Conservation (phyloP, 2,797 vertebrate species). For the Craterocephalus amniculus region DNA sequence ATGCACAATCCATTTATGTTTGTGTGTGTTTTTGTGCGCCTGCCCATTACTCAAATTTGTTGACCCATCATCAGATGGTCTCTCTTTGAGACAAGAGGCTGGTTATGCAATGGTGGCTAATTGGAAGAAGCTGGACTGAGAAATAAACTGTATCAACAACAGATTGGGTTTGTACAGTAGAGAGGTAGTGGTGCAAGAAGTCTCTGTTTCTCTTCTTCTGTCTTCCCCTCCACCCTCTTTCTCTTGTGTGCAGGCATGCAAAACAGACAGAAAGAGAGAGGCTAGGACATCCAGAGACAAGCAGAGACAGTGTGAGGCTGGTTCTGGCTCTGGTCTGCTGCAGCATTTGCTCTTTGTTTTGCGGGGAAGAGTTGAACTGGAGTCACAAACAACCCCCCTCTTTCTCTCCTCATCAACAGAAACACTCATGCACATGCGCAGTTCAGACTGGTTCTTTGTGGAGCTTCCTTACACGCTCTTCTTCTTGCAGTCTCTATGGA, state of each 20-base stretch:
- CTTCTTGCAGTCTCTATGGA: constrained; percentile 38
- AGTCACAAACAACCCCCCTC: constrained; percentile 67
- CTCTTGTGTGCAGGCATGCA: constrained; percentile 47
- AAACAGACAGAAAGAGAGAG: constrained; percentile 21
- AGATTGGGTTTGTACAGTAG: constrained; percentile 44
- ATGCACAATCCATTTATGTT: constrained; percentile 39
- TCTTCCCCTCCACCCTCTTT: constrained; percentile 16
- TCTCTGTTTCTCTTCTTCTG: constrained; percentile 21
- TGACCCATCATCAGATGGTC: constrained; percentile 25
- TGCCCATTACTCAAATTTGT: constrained; percentile 10
- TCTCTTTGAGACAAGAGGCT: constrained; percentile 27
- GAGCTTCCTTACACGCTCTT: constrained; percentile 28
- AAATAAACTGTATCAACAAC: constrained; percentile 43
- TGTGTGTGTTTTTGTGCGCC: neutral
- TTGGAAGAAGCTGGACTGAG: constrained; percentile 52
- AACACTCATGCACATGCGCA: constrained; percentile 12
- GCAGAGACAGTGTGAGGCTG: constrained; percentile 70
- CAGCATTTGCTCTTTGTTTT: constrained; percentile 71
- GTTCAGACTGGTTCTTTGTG: constrained; percentile 31
- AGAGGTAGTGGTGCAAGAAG: constrained; percentile 21
- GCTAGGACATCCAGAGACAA: constrained; percentile 33
- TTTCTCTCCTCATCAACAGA: constrained; percentile 18
- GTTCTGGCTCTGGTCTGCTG: constrained; percentile 58
- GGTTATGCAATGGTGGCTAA: constrained; percentile 59
- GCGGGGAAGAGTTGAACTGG: constrained; percentile 60